Evolutionary conservation across 2,888 invertebrate genomes (phyloP).

Genomic region (Peribatodes rhomboidaria): DNA sequence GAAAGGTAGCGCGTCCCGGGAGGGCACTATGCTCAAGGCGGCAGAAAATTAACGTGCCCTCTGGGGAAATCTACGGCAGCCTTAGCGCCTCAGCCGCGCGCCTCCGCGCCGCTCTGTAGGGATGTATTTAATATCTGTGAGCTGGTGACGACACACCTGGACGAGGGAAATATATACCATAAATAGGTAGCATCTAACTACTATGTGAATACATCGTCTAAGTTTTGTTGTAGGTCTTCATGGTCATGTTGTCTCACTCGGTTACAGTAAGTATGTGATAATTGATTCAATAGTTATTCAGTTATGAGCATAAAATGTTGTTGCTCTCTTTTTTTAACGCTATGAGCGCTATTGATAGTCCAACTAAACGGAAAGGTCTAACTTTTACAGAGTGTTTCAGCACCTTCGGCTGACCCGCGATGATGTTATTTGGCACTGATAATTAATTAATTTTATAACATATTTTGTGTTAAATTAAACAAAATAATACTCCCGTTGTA

Average conservation of each 20-base stretch:
- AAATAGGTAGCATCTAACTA: neutral
- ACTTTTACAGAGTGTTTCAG: too few relatives aligned
- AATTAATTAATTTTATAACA: too few relatives aligned
- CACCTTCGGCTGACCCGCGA: too few relatives aligned
- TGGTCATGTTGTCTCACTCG: neutral
- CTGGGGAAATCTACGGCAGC: slow-evolving; percentile 89
- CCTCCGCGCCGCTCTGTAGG: slow-evolving; percentile 68
- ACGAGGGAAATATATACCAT: slow-evolving; percentile 20
- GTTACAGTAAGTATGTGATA: too few relatives aligned
- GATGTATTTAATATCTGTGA: slow-evolving; percentile 80
- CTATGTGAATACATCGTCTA: neutral
- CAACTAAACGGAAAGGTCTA: too few relatives aligned
- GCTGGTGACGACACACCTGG: slow-evolving; percentile 42
- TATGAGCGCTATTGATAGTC: too few relatives aligned
- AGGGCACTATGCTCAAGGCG: slow-evolving; percentile 91
- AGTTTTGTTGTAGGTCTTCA: neutral
- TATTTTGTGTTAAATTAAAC: too few relatives aligned
- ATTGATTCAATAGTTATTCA: too few relatives aligned
- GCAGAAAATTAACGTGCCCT: slow-evolving; percentile 91
- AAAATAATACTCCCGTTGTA: too few relatives aligned
- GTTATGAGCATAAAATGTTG: too few relatives aligned
- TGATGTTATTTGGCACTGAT: too few relatives aligned
- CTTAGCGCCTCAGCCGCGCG: slow-evolving; percentile 78
- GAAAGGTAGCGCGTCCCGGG: slow-evolving; percentile 86
- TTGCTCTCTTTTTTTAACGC: too few relatives aligned